phyloP scores from a whole-genome alignment of 2,113 vertebrate genomes.

The Regulus satrapa region DNA sequence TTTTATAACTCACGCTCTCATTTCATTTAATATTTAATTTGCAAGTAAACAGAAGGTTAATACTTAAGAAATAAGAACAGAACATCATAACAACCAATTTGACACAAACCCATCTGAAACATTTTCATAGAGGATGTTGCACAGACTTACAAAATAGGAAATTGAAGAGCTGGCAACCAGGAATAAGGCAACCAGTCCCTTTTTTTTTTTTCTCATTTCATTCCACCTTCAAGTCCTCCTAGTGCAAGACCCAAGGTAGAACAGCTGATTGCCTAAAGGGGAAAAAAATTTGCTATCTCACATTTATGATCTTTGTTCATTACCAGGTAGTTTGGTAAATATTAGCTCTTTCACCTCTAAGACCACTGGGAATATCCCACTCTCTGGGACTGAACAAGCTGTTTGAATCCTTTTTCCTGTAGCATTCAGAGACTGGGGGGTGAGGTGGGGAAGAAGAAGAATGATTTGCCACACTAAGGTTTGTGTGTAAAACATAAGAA shows the following conservation, averaged over 20 bases:
- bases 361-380: not conserved
- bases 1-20: not conserved
- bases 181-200: not conserved
- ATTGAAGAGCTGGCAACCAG: not conserved
- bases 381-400: not conserved
- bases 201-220: too few relatives aligned
- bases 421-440: not conserved
- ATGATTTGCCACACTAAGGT: not conserved
- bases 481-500: not conserved
- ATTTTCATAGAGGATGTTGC: not conserved
- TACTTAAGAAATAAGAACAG: not conserved
- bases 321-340: not conserved
- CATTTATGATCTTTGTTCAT: not conserved
- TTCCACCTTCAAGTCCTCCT: not conserved
- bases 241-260: not conserved
- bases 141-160: not conserved
- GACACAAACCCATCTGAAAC: not conserved
- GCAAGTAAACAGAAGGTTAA: not conserved
- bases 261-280: not conserved
- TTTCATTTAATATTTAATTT: not conserved
- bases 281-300: not conserved
- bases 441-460: not conserved
- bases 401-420: not conserved
- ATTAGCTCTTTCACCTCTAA: not conserved
- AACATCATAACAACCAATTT: not conserved